These are phyloP conservation scores for Prionchulus punctatus DNA, from an alignment of 2,888 invertebrate genomes.

Conservation along the genomic window DNA sequence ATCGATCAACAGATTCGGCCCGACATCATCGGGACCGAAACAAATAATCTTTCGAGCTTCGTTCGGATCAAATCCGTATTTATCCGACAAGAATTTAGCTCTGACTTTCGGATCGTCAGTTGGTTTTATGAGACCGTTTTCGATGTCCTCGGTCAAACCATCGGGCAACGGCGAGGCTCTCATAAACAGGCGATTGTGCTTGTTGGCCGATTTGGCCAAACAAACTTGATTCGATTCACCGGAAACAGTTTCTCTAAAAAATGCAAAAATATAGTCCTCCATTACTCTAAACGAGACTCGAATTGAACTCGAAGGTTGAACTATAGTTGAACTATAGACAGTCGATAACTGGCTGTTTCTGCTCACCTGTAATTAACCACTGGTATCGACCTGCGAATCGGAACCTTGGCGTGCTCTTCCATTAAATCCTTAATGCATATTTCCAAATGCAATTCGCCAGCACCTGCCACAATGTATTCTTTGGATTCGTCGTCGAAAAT, in stretches of 20 bases:
- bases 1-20: constrained; percentile 17
- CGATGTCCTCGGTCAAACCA: constrained; percentile 16
- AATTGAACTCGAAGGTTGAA: too few relatives aligned
- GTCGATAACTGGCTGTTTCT: not conserved
- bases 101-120: constrained; percentile 14
- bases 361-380: constrained; percentile 16
- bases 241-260: constrained; percentile 15
- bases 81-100: constrained; percentile 14
- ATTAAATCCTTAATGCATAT: constrained; percentile 18
- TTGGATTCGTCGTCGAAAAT: constrained; percentile 13
- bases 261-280: too few relatives aligned
- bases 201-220: constrained; percentile 19
- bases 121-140: constrained; percentile 10
- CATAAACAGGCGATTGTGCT: constrained; percentile 17
- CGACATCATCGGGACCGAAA: constrained; percentile 17
- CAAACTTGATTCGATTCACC: constrained; percentile 13
- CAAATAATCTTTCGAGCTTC: constrained; percentile 17
- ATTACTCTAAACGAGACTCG: too few relatives aligned
- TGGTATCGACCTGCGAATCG: constrained; percentile 15
- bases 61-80: constrained; percentile 13
- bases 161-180: constrained; percentile 15
- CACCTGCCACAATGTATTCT: constrained; percentile 17
- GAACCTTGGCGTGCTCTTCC: constrained; percentile 14
- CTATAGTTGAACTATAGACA: too few relatives aligned
- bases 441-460: constrained; percentile 20